Percentiles rank a stretch among this genome's conserved stretches.
Conservation (phyloP, 2,888 invertebrate species). For the Lathronympha strigana region DNA sequence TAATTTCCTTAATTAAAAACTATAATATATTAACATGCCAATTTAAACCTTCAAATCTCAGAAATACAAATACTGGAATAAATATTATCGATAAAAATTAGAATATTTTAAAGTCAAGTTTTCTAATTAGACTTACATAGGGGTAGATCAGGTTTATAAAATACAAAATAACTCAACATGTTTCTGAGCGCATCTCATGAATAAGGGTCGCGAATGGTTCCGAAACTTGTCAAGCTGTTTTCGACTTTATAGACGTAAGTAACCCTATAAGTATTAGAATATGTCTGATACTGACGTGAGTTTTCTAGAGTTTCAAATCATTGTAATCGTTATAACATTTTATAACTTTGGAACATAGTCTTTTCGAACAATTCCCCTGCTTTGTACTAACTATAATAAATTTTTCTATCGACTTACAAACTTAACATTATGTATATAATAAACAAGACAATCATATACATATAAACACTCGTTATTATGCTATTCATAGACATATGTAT, state of each 20-base stretch:
- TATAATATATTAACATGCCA: slow-evolving; percentile 5
- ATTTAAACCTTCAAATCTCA: not conserved
- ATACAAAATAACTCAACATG: no score
- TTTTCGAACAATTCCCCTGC: slow-evolving; percentile 45
- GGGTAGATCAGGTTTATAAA: no score
- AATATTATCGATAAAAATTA: not conserved
- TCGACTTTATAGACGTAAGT: no score
- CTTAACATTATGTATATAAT: slow-evolving; percentile 62
- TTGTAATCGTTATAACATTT: slow-evolving; percentile 22
- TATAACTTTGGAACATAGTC: slow-evolving; percentile 23
- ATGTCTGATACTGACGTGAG: no score
- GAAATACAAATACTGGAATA: slow-evolving; percentile 11
- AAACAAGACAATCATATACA: slow-evolving; percentile 20
- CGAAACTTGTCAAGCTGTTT: no score
- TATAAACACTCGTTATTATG: slow-evolving; percentile 10
- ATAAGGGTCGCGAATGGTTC: no score
- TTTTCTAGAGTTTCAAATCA: slow-evolving; percentile 9
- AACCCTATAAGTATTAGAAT: no score
- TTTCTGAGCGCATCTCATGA: no score
- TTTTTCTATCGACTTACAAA: slow-evolving; percentile 58
- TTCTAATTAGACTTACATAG: no score
- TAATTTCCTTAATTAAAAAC: slow-evolving; percentile 1
- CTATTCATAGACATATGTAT: slow-evolving; percentile 24
- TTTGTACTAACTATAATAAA: slow-evolving; percentile 65
- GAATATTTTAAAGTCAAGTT: no score